Evolutionary conservation across 2,888 invertebrate genomes (phyloP), one percentile per base, ranked within the genome.

Genomic region (Dicyrtomina minuta): DNA sequence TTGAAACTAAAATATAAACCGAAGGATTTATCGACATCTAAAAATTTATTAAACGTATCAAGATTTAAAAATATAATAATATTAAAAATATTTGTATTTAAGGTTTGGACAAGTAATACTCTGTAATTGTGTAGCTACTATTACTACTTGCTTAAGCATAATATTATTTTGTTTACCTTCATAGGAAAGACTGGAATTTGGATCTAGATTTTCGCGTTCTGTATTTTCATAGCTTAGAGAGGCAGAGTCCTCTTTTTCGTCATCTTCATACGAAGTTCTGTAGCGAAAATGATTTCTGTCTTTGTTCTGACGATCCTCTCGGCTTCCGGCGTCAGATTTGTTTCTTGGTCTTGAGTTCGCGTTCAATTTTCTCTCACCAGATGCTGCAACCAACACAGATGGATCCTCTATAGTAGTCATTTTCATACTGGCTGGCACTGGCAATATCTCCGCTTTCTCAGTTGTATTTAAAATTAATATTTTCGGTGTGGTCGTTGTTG

Each of bases 291-390:
- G 27, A 44, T 60, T 49, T 46, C 61, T 65, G 62, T 74, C 76
- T 56, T 75, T 74, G 60, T 76, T 76, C 56, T 74, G 55, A 10
- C 77, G 65, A 46, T 77, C 74, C 53, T 75, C 78, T 12, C 78
- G 58, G 65, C 75, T 78, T 51, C 78, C 78, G 5, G 70, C 65
- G 46, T 73, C 74, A 1, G 74, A 70, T n/a, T 70, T 69, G 49
- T 43, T 60, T 22, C 44, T 17, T 20, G 20, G n/a, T 33, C 33
- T 33, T 10, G 27, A n/a, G 27, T 17, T 70, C n/a, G 43, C 44
- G 17, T 58, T 56, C 13, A 17, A 10, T 27, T 46, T 66, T 27
- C 15, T 17, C 22, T 44, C 66, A 24, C 12, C 24, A 44, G 66
- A 66, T 41, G 61, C 17, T n/a, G 53, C 51, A 17, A 17, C 13